phyloP scores from a whole-genome alignment of 2,888 invertebrate genomes.

The Hartigia nigra region DNA sequence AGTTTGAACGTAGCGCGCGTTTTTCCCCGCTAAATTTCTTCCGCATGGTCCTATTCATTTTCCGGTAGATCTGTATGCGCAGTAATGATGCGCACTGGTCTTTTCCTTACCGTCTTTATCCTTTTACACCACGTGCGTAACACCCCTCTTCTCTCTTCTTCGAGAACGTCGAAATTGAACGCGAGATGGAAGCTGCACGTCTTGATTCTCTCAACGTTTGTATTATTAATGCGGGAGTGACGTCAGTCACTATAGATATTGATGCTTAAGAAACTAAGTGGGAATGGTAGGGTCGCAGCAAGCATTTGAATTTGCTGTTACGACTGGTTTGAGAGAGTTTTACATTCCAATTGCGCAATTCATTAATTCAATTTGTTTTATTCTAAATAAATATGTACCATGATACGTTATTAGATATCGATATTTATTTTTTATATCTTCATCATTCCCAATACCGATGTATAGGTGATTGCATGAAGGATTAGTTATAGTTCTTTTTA shows the following conservation, averaged over 20 bases:
- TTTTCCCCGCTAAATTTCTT: neutral
- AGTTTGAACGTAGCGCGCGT: slow-evolving; percentile 19
- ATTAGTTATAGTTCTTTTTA: neutral
- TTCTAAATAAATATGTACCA: too few species aligned
- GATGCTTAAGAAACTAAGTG: neutral
- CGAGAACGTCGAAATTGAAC: neutral
- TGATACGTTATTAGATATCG: neutral
- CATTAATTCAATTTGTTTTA: too few species aligned
- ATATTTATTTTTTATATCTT: neutral
- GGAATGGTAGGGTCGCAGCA: neutral
- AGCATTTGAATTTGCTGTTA: slow-evolving; percentile 1
- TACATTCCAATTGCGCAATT: neutral
- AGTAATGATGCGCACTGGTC: neutral
- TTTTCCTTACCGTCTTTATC: neutral
- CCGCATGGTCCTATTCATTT: neutral
- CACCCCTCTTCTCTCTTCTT: neutral
- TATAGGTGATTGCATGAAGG: neutral
- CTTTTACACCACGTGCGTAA: neutral
- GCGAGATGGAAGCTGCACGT: slow-evolving; percentile 9
- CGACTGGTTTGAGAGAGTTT: neutral
- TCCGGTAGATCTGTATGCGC: neutral
- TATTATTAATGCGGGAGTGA: neutral
- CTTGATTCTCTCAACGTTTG: neutral
- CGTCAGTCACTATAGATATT: neutral
- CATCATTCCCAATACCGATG: neutral